phyloP scores from a whole-genome alignment of 2,797 vertebrate genomes.

The Onychomys leucogaster region DNA sequence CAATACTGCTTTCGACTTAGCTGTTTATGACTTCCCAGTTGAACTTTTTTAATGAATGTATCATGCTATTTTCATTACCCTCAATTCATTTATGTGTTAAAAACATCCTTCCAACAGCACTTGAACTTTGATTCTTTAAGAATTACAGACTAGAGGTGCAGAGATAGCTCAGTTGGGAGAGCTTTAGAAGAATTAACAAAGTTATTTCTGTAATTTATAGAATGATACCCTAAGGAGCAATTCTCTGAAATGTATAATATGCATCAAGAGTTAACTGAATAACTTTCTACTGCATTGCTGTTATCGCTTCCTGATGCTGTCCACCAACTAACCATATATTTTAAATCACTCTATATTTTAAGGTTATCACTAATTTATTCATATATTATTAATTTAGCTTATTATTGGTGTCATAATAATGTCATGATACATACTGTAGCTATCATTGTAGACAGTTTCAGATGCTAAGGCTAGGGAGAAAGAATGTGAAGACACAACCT shows the following conservation, averaged over 20 bases:
- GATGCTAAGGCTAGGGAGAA: not conserved
- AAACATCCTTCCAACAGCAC: not conserved
- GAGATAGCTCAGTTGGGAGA: not conserved
- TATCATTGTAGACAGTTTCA: not conserved
- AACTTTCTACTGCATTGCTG: not conserved
- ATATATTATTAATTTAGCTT: not conserved
- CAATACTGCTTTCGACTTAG: not conserved
- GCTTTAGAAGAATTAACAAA: not conserved
- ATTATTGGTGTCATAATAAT: not conserved
- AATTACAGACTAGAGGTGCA: not conserved
- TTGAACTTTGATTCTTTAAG: conserved; percentile 18
- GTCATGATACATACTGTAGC: not conserved
- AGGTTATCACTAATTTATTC: not conserved
- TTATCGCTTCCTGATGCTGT: not conserved
- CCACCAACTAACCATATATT: not conserved
- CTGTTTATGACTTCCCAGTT: not conserved
- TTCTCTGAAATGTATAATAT: not conserved
- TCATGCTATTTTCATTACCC: not conserved
- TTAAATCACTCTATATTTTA: not conserved
- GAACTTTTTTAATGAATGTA: not conserved
- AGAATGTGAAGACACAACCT: not conserved
- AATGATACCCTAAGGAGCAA: not conserved
- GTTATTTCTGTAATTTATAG: not conserved
- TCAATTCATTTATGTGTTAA: not conserved
- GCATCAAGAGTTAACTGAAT: not conserved